Percentiles rank a stretch among this genome's conserved stretches.
Evolutionary conservation across 2,888 invertebrate species (phyloP).

Genomic region (Orchesella flavescens): DNA sequence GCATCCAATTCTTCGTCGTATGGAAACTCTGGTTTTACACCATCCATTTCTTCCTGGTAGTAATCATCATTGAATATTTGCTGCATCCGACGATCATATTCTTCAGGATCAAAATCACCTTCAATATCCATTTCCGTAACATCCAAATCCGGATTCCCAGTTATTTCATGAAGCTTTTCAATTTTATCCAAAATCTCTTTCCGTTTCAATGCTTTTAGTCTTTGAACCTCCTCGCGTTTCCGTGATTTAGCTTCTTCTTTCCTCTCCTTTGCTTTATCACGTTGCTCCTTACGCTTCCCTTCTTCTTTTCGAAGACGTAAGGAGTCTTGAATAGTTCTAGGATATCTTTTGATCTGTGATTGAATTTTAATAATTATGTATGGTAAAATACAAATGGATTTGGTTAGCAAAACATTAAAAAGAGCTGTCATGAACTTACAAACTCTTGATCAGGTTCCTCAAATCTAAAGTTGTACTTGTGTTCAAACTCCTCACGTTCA

Average conservation of each 20-base stretch:
- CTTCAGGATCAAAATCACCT: conserved; percentile 91
- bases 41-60: conserved; percentile 83
- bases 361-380: no score
- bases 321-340: conserved; percentile 88
- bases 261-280: conserved; percentile 83
- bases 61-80: conserved; percentile 90
- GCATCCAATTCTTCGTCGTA: conserved; percentile 81
- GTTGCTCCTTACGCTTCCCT: conserved; percentile 84
- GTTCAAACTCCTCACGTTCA: conserved; percentile 91
- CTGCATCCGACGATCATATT: conserved; percentile 90
- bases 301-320: conserved; percentile 82
- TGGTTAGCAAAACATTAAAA: no score
- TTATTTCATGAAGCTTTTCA: conserved; percentile 87
- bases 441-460: conserved; percentile 97
- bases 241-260: conserved; percentile 85
- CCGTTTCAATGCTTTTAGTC: conserved; percentile 88
- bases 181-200: conserved; percentile 94
- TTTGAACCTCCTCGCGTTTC: conserved; percentile 89
- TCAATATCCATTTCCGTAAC: conserved; percentile 86
- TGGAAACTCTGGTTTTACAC: conserved; percentile 89
- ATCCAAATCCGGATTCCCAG: conserved; percentile 84
- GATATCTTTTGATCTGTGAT: conserved; percentile 88
- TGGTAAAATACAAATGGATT: conserved; percentile 10
- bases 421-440: conserved; percentile 76
- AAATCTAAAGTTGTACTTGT: conserved; percentile 95